Conservation (phyloP, 1,140 invertebrate genomes). For the Bombyx mori region DNA sequence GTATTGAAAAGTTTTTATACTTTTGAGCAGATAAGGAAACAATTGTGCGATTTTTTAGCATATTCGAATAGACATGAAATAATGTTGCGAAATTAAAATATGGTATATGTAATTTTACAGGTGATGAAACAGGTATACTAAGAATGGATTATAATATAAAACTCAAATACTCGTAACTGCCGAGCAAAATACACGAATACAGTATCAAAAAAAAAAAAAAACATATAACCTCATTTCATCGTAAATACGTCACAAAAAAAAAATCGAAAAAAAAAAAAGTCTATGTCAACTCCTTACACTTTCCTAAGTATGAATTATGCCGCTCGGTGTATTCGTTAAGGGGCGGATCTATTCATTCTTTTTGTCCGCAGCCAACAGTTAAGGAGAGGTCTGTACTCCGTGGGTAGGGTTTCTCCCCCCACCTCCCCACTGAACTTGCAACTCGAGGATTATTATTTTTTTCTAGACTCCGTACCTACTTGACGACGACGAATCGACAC, state of each 20-base stretch:
- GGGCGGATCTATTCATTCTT: conserved; percentile 70
- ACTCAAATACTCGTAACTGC: neutral
- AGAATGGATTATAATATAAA: neutral
- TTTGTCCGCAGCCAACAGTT: conserved; percentile 64
- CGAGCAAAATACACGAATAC: neutral
- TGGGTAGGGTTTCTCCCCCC: conserved; percentile 32
- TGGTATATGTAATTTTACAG: neutral
- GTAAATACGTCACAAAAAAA: conserved; percentile 9
- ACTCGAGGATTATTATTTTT: conserved; percentile 64
- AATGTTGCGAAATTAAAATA: neutral
- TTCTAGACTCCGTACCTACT: conserved; percentile 40
- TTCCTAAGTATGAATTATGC: conserved; percentile 69
- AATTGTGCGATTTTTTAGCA: neutral
- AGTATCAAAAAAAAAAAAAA: conserved; percentile 6
- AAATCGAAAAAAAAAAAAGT: conserved; percentile 32
- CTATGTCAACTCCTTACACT: conserved; percentile 63
- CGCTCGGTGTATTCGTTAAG: conserved; percentile 68
- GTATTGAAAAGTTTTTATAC: too few relatives aligned
- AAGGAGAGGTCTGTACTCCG: conserved; percentile 44
- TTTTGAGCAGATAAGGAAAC: too few relatives aligned
- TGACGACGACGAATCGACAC: conserved; percentile 67
- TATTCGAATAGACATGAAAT: neutral
- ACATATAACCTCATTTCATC: conserved; percentile 2
- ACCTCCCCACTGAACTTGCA: conserved; percentile 59
- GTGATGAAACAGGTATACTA: too few relatives aligned